Conservation (phyloP, 1,140 invertebrate genomes). For the Chionoecetes opilio region DNA sequence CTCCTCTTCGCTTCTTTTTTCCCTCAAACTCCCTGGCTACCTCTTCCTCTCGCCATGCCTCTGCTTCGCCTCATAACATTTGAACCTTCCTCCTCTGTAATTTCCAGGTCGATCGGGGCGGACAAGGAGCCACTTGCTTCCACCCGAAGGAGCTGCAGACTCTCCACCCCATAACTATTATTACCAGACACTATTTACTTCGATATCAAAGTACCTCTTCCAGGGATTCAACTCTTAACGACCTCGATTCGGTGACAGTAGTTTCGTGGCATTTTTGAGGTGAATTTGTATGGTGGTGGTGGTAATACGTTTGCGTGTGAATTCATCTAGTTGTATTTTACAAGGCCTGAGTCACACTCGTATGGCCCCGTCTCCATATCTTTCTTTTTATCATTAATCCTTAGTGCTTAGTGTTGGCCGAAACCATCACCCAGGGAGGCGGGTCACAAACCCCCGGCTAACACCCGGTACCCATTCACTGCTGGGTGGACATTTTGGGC, state of each 20-base stretch:
- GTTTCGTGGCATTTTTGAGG: no score
- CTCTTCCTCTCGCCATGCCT: not conserved
- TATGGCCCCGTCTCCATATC: no score
- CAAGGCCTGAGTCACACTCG: no score
- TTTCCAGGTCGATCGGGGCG: conserved; percentile 3
- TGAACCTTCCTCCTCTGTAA: conserved; percentile 19
- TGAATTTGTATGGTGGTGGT: not conserved
- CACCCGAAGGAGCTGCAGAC: not conserved
- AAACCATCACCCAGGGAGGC: no score
- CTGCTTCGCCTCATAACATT: not conserved
- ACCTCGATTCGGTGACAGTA: not conserved
- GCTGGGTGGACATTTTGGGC: no score
- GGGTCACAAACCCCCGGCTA: no score
- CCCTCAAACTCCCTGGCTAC: not conserved
- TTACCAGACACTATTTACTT: conserved; percentile 3
- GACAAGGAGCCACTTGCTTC: conserved; percentile 15
- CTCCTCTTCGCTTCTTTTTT: not conserved
- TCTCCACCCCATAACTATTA: not conserved
- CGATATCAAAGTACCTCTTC: not conserved
- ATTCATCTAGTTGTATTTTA: no score
- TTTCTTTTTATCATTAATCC: no score
- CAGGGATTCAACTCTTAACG: not conserved
- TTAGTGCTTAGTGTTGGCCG: no score
- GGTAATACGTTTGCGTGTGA: not conserved
- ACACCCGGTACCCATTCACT: no score